Evolutionary conservation across 23 tunicate species (phyloP).

Genomic region (Corella eumyota): DNA sequence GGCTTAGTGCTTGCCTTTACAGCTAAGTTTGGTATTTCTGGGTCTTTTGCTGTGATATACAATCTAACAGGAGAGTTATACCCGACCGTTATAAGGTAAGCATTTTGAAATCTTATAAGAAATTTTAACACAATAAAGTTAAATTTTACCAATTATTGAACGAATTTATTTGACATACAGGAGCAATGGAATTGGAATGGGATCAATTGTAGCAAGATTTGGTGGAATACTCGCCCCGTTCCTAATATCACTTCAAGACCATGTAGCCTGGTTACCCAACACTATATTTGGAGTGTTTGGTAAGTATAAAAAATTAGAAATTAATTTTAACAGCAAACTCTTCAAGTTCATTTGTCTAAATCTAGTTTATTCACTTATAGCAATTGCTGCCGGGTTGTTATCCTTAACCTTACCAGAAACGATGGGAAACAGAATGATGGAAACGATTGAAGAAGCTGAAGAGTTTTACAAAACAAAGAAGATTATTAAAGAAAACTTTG

Average conservation of each 20-base stretch:
- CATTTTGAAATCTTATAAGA: not conserved
- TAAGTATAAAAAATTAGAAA: not conserved
- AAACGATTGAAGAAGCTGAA: conserved; percentile 18
- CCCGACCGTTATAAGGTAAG: conserved; percentile 13
- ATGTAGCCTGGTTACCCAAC: conserved; percentile 12
- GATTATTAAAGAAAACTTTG: not conserved
- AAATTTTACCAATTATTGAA: not conserved
- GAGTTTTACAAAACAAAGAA: conserved; percentile 7
- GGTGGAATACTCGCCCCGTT: conserved; percentile 46
- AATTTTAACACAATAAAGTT: not conserved
- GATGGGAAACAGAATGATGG: conserved; percentile 16
- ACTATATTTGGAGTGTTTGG: not conserved
- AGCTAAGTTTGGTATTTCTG: conserved; percentile 12
- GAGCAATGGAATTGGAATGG: conserved; percentile 44
- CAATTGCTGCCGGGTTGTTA: not conserved
- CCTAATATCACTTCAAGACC: conserved; percentile 4
- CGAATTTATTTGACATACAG: conserved; percentile 3
- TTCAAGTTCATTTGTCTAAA: no score
- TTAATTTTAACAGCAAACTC: no score
- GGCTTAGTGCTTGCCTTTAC: conserved; percentile 6
- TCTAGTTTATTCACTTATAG: no score
- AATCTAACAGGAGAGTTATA: conserved; percentile 5
- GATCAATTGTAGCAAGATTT: conserved; percentile 20
- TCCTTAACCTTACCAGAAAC: conserved; percentile 17
- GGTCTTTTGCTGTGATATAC: conserved; percentile 10